phyloP scores from a whole-genome alignment of 2,888 invertebrate genomes.

The Chorisops tibialis region DNA sequence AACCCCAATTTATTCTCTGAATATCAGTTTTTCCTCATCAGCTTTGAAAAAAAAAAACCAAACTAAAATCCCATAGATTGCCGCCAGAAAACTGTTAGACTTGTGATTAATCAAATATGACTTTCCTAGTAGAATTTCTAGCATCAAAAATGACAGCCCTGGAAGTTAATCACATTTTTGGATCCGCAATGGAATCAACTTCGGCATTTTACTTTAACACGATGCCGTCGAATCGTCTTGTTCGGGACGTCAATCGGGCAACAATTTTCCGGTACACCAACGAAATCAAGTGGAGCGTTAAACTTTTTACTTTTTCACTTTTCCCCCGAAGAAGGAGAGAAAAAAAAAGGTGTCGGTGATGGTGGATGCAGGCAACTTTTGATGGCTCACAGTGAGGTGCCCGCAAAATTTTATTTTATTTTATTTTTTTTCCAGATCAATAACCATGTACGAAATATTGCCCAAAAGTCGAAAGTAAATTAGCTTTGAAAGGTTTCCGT shows the following conservation, averaged over 20 bases:
- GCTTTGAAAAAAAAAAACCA: too few relatives aligned
- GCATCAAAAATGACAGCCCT: background rate
- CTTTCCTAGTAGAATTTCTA: too few relatives aligned
- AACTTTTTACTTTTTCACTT: constrained; percentile 22
- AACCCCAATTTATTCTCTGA: too few relatives aligned
- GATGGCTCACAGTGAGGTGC: background rate
- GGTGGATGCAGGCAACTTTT: too few relatives aligned
- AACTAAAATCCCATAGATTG: too few relatives aligned
- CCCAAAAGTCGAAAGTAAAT: constrained; percentile 21
- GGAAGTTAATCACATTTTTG: constrained; percentile 29
- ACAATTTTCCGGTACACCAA: constrained; percentile 29
- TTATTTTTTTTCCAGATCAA: constrained; percentile 21
- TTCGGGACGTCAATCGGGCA: constrained; percentile 29
- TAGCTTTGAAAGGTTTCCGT: constrained; percentile 20
- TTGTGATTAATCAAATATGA: too few relatives aligned
- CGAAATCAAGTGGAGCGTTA: constrained; percentile 31
- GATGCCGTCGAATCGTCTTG: constrained; percentile 28
- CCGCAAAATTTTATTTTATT: background rate
- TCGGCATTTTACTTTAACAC: constrained; percentile 28
- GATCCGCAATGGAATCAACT: constrained; percentile 22
- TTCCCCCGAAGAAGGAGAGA: constrained; percentile 13
- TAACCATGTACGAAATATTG: constrained; percentile 20
- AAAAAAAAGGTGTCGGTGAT: too few relatives aligned
- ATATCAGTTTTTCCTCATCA: too few relatives aligned
- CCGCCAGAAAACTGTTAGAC: too few relatives aligned